Evolutionary conservation across 2,888 invertebrate species (phyloP).

Genomic region (Sturmia bella): DNA sequence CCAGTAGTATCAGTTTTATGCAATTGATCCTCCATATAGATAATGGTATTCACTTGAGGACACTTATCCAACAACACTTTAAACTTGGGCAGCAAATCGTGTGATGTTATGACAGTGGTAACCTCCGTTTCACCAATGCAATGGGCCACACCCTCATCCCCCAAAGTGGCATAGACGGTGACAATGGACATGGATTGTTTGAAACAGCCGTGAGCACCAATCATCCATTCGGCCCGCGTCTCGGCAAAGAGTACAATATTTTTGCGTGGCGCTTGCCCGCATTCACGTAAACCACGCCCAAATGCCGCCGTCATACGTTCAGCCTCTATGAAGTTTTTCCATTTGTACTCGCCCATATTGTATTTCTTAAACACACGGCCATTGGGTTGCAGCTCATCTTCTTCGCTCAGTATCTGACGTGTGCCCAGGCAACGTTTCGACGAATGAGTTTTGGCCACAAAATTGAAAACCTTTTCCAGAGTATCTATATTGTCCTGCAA

Average conservation of each 20-base stretch:
- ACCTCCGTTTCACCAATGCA: slow-evolving; percentile 99
- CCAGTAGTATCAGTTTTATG: slow-evolving; percentile 87
- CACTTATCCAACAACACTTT: slow-evolving; percentile 88
- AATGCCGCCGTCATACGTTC: slow-evolving; percentile 89
- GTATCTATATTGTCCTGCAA: slow-evolving; percentile 90
- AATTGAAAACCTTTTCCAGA: slow-evolving; percentile 91
- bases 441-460: slow-evolving; percentile 88
- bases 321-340: slow-evolving; percentile 91
- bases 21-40: slow-evolving; percentile 95
- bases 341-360: slow-evolving; percentile 95
- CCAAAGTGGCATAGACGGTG: slow-evolving; percentile 97
- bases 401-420: slow-evolving; percentile 93
- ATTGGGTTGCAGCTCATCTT: slow-evolving; percentile 96
- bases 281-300: slow-evolving; percentile 91
- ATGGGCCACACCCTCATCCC: slow-evolving; percentile 97
- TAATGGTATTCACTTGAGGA: slow-evolving; percentile 89
- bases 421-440: slow-evolving; percentile 93
- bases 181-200: slow-evolving; percentile 97
- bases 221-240: slow-evolving; percentile 98
- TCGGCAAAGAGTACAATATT: slow-evolving; percentile 98
- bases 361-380: slow-evolving; percentile 98
- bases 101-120: slow-evolving; percentile 94
- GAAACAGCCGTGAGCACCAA: slow-evolving; percentile 97
- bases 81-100: slow-evolving; percentile 95
- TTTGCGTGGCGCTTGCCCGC: slow-evolving; percentile 88